Base-by-base conservation (phyloP, 2,113 vertebrate genomes). In the Myrmecobius fasciatus region DNA sequence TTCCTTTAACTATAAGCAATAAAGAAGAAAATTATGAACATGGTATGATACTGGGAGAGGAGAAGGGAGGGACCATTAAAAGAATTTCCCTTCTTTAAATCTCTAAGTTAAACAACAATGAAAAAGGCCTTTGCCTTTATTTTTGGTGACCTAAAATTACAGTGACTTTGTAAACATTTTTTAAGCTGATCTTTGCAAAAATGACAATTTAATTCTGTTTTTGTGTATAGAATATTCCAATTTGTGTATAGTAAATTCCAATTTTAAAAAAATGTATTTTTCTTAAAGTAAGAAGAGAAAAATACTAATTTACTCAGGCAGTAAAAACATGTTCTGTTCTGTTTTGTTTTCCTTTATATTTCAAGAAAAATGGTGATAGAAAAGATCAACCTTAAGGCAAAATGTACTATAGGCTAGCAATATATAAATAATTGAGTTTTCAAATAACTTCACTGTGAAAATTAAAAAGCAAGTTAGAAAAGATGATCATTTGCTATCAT, bases 381-480 rank as follows among this genome's bases (percentile, higher is more conserved):
- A 54, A 92, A 91, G 31, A 26, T 51, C 0, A 75, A 12, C 75
- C 95, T 92, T 28, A 46, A 17, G 67, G 92, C 52, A 17, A 56
- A 60, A 75, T 24, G 43, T 6, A 83, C n/a, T 24, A 83, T 83
- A 83, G 67, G 20, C n/a, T 43, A 43, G 91, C 89, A 25, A 95
- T 9, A 26, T 93, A 91, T 43, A 83, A 83, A 83, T 83, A 83
- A 90, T 92, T 95, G 96, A 91, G 75, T 12, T 53, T 90, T 2
- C 43, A 94, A 96, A 93, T 94, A 49, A 6, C 26, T 67, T 14
- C 1, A 26, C 90, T 91, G 2, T 53, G 67, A 51, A 75, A 92
- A 95, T 90, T 92, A 52, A 94, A 92, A 93, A 97, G 8, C 47
- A 75, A 92, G 60, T 17, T 52, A 54, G 31, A 94, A 96, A 51